These are phyloP conservation scores for Napeogenes sylphis DNA, from an alignment of 2,888 invertebrate species.

Conservation along the genomic window DNA sequence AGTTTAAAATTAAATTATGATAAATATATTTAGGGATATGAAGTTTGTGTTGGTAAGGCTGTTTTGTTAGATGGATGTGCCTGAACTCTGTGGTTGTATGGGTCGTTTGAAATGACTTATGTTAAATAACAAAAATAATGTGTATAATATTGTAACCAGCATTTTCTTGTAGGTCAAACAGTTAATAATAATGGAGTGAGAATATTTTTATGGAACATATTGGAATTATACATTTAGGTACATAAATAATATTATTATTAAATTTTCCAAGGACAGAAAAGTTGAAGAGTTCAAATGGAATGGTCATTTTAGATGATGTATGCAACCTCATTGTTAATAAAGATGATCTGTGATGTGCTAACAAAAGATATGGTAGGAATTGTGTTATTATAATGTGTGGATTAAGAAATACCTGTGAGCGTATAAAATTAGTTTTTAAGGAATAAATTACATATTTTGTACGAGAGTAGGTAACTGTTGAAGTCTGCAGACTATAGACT, in stretches of 20 bases:
- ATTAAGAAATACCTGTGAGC: constrained; percentile 25
- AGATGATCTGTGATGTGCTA: constrained; percentile 71
- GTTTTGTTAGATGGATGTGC: constrained; percentile 66
- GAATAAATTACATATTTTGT: constrained; percentile 74
- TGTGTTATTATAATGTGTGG: constrained; percentile 13
- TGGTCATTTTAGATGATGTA: neutral
- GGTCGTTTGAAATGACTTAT: neutral
- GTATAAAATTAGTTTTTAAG: constrained; percentile 43
- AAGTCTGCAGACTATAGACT: constrained; percentile 30
- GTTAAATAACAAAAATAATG: neutral
- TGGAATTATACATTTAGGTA: no score
- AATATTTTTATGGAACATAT: no score
- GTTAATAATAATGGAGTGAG: no score
- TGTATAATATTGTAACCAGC: no score
- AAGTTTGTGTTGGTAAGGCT: constrained; percentile 48
- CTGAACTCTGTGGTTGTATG: constrained; percentile 36
- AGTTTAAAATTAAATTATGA: constrained; percentile 44
- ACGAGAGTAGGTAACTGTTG: constrained; percentile 48
- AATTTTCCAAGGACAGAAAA: no score
- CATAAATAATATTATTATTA: no score
- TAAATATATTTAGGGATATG: constrained; percentile 38
- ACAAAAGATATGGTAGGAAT: constrained; percentile 41
- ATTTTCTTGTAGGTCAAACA: no score
- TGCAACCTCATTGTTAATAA: constrained; percentile 20
- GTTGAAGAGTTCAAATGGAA: no score